Conservation (phyloP, 2,113 vertebrate species). For the Uropsilus gracilis region DNA sequence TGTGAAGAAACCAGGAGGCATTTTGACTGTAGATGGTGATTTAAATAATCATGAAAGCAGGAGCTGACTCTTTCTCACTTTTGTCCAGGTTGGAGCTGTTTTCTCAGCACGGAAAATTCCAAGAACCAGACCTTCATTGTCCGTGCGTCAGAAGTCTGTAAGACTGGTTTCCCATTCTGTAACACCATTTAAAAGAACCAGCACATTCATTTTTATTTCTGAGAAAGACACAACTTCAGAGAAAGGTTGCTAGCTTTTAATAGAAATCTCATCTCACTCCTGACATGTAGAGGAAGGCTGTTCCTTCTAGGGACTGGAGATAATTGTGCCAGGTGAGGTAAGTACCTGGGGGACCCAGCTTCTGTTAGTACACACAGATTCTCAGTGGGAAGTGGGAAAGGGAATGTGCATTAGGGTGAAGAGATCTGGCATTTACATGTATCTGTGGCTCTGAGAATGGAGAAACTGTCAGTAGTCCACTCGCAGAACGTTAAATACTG, state of each 20-base stretch:
- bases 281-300: background rate
- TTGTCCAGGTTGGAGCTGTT: slow-evolving; percentile 51
- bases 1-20: slow-evolving; percentile 47
- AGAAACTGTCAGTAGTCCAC: slow-evolving; percentile 6
- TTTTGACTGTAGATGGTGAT: slow-evolving; percentile 9
- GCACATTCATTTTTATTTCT: slow-evolving; percentile 31
- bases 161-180: background rate
- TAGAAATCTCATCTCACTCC: slow-evolving; percentile 2
- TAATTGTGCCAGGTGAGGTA: background rate
- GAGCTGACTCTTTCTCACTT: slow-evolving; percentile 52
- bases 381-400: background rate
- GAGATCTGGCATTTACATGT: background rate
- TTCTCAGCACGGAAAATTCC: slow-evolving; percentile 28
- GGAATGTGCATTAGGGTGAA: background rate
- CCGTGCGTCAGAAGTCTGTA: slow-evolving; percentile 41
- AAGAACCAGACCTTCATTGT: slow-evolving; percentile 33
- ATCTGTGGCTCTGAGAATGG: background rate
- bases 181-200: background rate
- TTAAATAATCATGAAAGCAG: slow-evolving; percentile 67
- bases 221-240: background rate
- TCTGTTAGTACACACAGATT: slow-evolving; percentile 22
- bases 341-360: background rate
- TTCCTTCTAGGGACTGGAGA: slow-evolving; percentile 14
- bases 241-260: background rate
- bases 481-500: slow-evolving; percentile 35